These are phyloP conservation scores for Mastomys natalensis DNA, from an alignment of 2,113 vertebrate species.

Conservation along the genomic window DNA sequence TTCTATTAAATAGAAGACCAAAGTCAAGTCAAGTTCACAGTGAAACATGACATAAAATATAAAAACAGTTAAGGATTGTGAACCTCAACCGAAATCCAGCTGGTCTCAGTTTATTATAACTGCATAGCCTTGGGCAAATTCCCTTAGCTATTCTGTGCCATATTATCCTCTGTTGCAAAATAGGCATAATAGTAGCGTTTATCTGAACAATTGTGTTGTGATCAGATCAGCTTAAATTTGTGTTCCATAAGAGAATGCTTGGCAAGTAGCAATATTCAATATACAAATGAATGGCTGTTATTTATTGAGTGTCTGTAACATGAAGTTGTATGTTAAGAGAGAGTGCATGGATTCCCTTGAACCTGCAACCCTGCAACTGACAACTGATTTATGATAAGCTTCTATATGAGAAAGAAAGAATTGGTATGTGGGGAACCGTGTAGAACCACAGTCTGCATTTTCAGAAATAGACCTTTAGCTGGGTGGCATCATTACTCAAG, in stretches of 20 bases:
- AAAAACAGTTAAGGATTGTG: not conserved
- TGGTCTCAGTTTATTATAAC: not conserved
- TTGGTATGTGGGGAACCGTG: conserved; percentile 23
- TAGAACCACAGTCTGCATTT: conserved; percentile 1
- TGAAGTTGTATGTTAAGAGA: not conserved
- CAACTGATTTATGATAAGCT: not conserved
- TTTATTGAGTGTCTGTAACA: not conserved
- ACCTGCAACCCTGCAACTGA: not conserved
- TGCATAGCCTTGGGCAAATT: not conserved
- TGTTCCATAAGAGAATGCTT: not conserved
- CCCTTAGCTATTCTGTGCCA: not conserved
- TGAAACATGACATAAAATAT: not conserved
- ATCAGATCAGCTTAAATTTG: not conserved
- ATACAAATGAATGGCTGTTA: not conserved
- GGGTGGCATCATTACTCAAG: conserved; percentile 58
- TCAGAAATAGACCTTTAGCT: conserved; percentile 66
- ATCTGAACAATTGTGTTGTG: not conserved
- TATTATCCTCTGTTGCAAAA: not conserved
- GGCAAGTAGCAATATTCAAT: too few species aligned
- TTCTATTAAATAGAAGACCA: not conserved
- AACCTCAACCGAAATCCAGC: not conserved
- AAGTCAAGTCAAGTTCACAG: not conserved
- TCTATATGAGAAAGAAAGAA: not conserved
- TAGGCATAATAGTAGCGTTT: not conserved
- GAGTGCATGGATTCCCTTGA: conserved; percentile 31